Base-by-base conservation (phyloP, 2,888 invertebrate species). In the Tenthredo mesomela region DNA sequence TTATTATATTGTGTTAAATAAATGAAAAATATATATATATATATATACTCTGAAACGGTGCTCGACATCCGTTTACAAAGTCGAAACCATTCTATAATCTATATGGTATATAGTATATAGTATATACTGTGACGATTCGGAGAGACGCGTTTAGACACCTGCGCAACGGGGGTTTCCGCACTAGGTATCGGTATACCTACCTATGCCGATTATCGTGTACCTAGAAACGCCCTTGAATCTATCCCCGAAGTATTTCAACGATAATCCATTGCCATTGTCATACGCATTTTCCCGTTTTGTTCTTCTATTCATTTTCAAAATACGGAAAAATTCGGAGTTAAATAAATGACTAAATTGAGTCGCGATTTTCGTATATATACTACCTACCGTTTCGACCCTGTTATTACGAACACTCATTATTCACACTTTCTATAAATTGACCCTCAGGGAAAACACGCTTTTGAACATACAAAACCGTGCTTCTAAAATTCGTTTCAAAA, bases 11-110 rank as follows among this genome's bases (percentile, higher is more conserved):
- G n/a, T n/a, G n/a, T n/a, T n/a, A n/a, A n/a, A n/a, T n/a, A n/a
- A n/a, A n/a, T n/a, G 5, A 2, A 40, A 75, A 75, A 12, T 75
- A 15, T 21, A n/a, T n/a, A n/a, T n/a, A n/a, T n/a, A n/a, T n/a
- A n/a, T 29, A 29, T 29, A 18, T 54, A 7, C n/a, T 4, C 5
- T 15, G 15, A 75, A 37, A 37, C 25, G 18, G 47, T 77, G 29
- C 7, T 73, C 9, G 33, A 21, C 9, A 80, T 80, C 61, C 37
- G 29, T 15, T 80, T 61, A 40, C 58, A 61, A 80, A 80, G n/a
- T 61, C 80, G 58, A 61, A 80, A 58, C 37, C 40, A 58, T 80
- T 40, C 21, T 80, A 61, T 80, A 61, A 80, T 80, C 50, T n/a
- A 40, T 61, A 61, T 80, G 21, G 21, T 12, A 78, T 21, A 58